These are phyloP conservation scores for Nycticebus coucang DNA, from an alignment of 2,113 vertebrate species.

Conservation along the genomic window DNA sequence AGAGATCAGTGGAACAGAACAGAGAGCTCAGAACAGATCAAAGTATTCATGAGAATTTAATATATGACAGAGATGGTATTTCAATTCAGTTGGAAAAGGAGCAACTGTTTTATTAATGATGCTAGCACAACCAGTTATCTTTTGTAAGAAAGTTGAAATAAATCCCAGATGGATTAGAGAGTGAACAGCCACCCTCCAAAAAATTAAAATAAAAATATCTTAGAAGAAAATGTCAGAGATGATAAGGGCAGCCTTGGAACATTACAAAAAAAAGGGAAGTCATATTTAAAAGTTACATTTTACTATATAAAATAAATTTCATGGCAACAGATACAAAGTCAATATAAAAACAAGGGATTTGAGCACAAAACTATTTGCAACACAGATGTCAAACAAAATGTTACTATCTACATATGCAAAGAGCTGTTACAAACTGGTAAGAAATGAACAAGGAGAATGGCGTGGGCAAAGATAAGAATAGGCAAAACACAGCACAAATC, in stretches of 20 bases:
- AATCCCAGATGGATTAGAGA: neutral
- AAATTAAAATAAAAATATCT: conserved; percentile 39
- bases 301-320: neutral
- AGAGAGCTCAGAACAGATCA: neutral
- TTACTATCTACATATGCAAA: neutral
- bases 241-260: neutral
- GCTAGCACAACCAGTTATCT: neutral
- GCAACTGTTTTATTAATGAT: neutral
- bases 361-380: neutral
- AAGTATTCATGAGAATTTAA: neutral
- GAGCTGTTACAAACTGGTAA: neutral
- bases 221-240: conserved; percentile 2
- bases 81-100: neutral
- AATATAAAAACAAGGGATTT: neutral
- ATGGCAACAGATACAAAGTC: neutral
- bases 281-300: neutral
- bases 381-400: neutral
- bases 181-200: neutral
- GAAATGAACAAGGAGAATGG: neutral
- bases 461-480: neutral
- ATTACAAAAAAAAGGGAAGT: neutral
- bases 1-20: neutral
- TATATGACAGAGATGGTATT: neutral
- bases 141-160: conserved; percentile 22
- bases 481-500: fast-evolving